Evolutionary conservation across 2,888 invertebrate species (phyloP).

Genomic region (Meta bourneti): DNA sequence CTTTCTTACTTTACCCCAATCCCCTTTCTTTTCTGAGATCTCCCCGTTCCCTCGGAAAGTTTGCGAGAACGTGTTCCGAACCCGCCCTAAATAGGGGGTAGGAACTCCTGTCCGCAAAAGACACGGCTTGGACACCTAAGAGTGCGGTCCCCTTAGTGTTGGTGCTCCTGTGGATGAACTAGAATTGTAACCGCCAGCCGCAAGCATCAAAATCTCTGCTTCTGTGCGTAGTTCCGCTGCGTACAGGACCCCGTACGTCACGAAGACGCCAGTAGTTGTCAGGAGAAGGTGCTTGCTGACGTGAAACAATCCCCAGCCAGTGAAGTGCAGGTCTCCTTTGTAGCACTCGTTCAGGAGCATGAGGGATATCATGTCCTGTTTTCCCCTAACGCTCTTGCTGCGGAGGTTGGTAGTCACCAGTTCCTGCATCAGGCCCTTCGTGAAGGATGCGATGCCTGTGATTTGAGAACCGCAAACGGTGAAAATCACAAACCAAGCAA

Average conservation of each 20-base stretch:
- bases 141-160: too few species aligned
- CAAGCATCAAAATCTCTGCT: neutral
- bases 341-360: constrained; percentile 6
- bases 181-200: too few species aligned
- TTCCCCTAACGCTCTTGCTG: neutral
- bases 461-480: constrained; percentile 21
- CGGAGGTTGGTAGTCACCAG: neutral
- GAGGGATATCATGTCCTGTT: neutral
- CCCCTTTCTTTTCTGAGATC: too few species aligned
- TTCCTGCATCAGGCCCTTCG: neutral
- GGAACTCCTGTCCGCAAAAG: too few species aligned
- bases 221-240: constrained; percentile 1
- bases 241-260: constrained; percentile 43
- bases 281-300: constrained; percentile 31
- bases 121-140: too few species aligned
- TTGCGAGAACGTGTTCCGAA: too few species aligned
- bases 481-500: constrained; percentile 11
- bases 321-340: constrained; percentile 15
- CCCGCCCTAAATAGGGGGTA: too few species aligned
- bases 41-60: too few species aligned
- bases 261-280: constrained; percentile 28
- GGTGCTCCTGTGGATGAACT: too few species aligned
- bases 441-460: neutral
- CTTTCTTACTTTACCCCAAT: too few species aligned
- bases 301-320: constrained; percentile 40